Conservation (phyloP, 2,888 invertebrate species). For the Fragum sueziense region DNA sequence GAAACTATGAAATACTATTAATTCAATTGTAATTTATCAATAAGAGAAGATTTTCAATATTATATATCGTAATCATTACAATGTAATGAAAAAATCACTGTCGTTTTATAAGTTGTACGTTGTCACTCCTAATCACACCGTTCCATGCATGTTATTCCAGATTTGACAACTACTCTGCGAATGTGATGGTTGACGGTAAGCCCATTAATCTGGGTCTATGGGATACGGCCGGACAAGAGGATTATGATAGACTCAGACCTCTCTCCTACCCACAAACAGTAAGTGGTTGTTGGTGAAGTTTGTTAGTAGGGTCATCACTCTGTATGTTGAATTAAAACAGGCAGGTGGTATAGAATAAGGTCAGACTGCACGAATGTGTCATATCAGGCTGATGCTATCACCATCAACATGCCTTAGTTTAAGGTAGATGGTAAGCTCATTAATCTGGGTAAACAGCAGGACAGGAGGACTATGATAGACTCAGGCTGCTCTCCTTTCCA, state of each 20-base stretch:
- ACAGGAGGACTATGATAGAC: slow-evolving; percentile 97
- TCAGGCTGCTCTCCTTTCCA: slow-evolving; percentile 98
- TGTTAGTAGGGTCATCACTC: too few species aligned
- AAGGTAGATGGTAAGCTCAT: too few species aligned
- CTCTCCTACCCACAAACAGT: slow-evolving; percentile 98
- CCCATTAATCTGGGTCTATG: slow-evolving; percentile 91
- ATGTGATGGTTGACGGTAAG: slow-evolving; percentile 98
- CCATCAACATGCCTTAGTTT: too few species aligned
- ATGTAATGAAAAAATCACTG: background rate
- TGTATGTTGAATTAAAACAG: too few species aligned
- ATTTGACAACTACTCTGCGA: slow-evolving; percentile 99
- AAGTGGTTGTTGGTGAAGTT: too few species aligned
- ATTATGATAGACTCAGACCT: slow-evolving; percentile 97
- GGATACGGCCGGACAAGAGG: slow-evolving; percentile 94
- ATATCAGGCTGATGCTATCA: too few species aligned
- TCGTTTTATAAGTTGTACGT: slow-evolving; percentile 85
- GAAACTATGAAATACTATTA: background rate
- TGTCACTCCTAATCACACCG: too few species aligned
- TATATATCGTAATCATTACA: background rate
- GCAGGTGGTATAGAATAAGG: too few species aligned
- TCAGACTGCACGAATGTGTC: too few species aligned
- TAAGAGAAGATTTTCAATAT: background rate
- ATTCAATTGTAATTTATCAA: background rate
- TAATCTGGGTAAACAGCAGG: slow-evolving; percentile 96
- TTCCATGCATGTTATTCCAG: slow-evolving; percentile 83